Conservation (phyloP, 2,113 vertebrate genomes). For the Cervus canadensis region DNA sequence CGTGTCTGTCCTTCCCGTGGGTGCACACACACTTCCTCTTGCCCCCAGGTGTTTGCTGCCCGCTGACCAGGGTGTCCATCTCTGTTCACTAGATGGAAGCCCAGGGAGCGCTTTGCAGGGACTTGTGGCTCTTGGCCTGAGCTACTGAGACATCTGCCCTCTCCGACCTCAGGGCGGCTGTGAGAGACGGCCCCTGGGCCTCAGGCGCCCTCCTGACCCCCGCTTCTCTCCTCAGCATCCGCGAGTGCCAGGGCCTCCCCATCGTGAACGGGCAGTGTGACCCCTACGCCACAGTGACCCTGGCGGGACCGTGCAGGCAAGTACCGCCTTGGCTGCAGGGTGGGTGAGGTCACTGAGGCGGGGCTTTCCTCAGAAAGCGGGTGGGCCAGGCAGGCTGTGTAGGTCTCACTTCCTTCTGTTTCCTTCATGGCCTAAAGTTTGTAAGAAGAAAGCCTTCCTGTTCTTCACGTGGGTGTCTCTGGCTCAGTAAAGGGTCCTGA, state of each 20-base stretch:
- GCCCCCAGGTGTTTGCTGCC: neutral
- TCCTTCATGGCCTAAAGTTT: neutral
- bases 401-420: neutral
- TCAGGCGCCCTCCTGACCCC: neutral
- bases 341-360: fast-evolving
- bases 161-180: neutral
- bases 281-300: constrained; percentile 93
- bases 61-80: no score
- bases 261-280: constrained; percentile 98
- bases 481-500: neutral
- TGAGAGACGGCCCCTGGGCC: neutral
- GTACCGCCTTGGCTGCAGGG: constrained; percentile 8
- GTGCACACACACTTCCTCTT: neutral
- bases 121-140: neutral
- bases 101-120: neutral
- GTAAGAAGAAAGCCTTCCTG: neutral
- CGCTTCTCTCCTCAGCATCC: constrained; percentile 82
- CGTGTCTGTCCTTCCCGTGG: neutral
- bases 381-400: neutral
- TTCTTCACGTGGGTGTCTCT: neutral
- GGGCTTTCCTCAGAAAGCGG: neutral
- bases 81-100: neutral
- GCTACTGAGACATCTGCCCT: neutral
- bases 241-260: constrained; percentile 97
- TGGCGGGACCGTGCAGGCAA: constrained; percentile 94